Evolutionary conservation across 1,140 invertebrate genomes (phyloP), one percentile per base, ranked within the genome.

Genomic region (Dendrolimus kikuchii): DNA sequence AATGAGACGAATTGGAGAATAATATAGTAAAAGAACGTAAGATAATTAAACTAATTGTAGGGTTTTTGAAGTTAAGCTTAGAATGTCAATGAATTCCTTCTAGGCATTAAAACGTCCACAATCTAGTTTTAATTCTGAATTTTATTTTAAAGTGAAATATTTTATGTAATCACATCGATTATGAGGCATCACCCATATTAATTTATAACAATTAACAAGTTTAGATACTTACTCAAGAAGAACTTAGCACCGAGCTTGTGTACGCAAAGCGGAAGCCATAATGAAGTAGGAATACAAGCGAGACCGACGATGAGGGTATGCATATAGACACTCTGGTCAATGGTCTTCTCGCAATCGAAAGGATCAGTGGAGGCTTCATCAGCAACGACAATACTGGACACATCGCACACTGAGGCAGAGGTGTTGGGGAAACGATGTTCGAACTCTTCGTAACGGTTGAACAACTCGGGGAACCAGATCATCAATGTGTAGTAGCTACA

Each of bases 401-500:
- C 92, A 62, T 93, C 92, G 69, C 93, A 94, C 5, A 94, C 92
- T 0, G 92, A 92, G 0, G 92, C 91, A 2, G 87, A 87, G 45
- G 89, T 76, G 39, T 89, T 90, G 1, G 92, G 92, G 89, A 92
- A 87, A 0, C 77, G 63, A 9, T 82, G 71, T 64, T 93, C 92
- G 71, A 91, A 94, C 48, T 92, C 90, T 63, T 93, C 92, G 70
- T 93, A 94, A 56, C 93, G 90, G 74, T 91, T 89, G 81, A 94
- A 95, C 62, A 95, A 81, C 73, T 95, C 93, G 6, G 94, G 94
- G 77, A 95, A 95, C 94, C 94, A 95, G 56, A 95, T 91, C 93
- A 95, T 94, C 4, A 95, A 82, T 2, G 93, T 94, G 74, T 95
- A 95, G 73, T 95, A 95, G 66, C 93, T 95, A 73, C 4, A 53